Base-by-base conservation (phyloP, 2,113 vertebrate genomes). In the Verasper variegatus region DNA sequence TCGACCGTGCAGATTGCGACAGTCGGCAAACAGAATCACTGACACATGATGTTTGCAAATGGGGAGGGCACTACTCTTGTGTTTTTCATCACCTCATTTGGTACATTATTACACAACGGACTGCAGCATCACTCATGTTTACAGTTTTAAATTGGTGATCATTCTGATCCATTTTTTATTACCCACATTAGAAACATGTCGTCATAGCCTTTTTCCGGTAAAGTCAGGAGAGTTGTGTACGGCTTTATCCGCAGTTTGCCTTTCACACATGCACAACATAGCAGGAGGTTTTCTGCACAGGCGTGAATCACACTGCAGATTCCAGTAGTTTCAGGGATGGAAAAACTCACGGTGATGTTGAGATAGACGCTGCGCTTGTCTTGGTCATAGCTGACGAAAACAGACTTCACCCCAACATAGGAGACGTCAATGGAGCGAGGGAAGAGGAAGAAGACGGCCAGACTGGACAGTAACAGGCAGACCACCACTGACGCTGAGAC, bases 381-480 rank as follows among this genome's bases (percentile, higher is more conserved):
- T 61, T 81, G 75, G 82, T 98, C 95, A 0, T 97, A 97, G 78
- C 73, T 94, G 82, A 98, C 97, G 18, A 95, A 96, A 0, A 96
- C 96, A 0, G 96, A 97, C 84, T 98, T 98, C 68, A 98, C 95
- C 1, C 97, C 97, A 27, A 96, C 91, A 24, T 97, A 97, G 88
- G 96, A 93, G 63, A 98, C 96, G 0, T 98, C 96, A 0, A 98
- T 96, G 20, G 97, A 95, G 60, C 96, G 97, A 62, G 97, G 97
- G 84, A 98, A 98, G 72, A 98, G 92, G 88, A 98, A 98, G 90
- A 97, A 98, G 1, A 98, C 96, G 18, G 96, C 96, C 88, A 98
- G 87, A 5, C 95, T 95, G 58, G 95, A 98, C 49, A 98, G 95
- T 0, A 98, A 91, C 60, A 98, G 93, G 74, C 97, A 98, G 35